Evolutionary conservation across 2,888 invertebrate genomes (phyloP).

Genomic region (Eulithis testata): DNA sequence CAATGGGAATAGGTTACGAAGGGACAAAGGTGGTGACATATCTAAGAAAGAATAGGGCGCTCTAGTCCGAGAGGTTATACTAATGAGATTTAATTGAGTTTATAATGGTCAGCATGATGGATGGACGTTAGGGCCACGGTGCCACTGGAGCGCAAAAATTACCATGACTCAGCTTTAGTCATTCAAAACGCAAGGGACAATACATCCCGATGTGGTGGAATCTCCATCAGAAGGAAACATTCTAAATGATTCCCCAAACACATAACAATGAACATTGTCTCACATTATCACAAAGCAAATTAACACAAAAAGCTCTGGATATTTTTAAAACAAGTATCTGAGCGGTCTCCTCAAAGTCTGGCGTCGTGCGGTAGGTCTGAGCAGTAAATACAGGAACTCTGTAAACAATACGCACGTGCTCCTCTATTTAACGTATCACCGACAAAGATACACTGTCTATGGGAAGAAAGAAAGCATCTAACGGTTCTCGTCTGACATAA

Average conservation of each 20-base stretch:
- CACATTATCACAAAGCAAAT: conserved; percentile 55
- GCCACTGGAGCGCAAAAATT: conserved; percentile 71
- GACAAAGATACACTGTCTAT: conserved; percentile 56
- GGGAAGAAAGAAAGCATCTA: conserved; percentile 39
- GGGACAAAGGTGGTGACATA: conserved; percentile 83
- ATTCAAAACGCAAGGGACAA: conserved; percentile 30
- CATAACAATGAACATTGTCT: conserved; percentile 51
- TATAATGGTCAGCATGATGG: conserved; percentile 79
- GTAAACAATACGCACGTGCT: conserved; percentile 66
- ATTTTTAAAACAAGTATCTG: conserved; percentile 45
- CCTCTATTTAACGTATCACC: conserved; percentile 51
- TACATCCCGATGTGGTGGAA: conserved; percentile 16
- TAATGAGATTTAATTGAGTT: conserved; percentile 84
- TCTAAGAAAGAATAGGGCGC: conserved; percentile 68
- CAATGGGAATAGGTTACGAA: conserved; percentile 75
- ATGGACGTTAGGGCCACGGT: conserved; percentile 56
- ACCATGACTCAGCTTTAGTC: conserved; percentile 61
- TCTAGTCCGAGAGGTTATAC: conserved; percentile 71
- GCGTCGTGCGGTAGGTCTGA: conserved; percentile 67
- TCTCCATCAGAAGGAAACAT: conserved; percentile 27
- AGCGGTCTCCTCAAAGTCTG: conserved; percentile 44
- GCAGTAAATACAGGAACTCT: conserved; percentile 55
- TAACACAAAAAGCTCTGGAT: conserved; percentile 41
- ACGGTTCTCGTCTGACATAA: conserved; percentile 34
- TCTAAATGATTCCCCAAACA: conserved; percentile 44